Base-by-base conservation (phyloP, 2,797 vertebrate genomes). In the Tamandua tetradactyla region DNA sequence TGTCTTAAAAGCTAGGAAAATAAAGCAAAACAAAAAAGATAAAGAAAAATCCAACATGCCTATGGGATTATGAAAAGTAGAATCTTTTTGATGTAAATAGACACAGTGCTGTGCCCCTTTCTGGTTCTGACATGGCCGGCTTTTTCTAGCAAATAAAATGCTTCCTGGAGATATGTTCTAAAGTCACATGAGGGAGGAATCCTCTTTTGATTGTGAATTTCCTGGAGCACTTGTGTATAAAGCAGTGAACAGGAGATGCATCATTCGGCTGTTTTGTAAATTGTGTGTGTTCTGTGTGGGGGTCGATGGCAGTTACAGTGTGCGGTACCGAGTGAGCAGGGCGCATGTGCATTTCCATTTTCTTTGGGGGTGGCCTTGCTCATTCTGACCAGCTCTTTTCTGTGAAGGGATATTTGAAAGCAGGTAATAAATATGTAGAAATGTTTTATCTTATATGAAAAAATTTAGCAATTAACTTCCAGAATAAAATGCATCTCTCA, bases 21-120 rank as follows among this genome's bases (percentile, higher is more conserved):
- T 35, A 64, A 49, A 23, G 57, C 3, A 27, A 23, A 76, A 15
- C 9, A 12, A 6, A 32, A 25, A 55, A 11, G 44, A 59, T n/a
- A 11, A 11, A 44, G 17, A 10, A 7, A 13, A 25, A 8, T 30
- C 68, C 37, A 20, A n/a, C 20, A 7, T 44, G 55, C 37, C 37
- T 15, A 2, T 1, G 32, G 18, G 35, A 30, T 37, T 0, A 10
- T 64, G 62, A 17, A 64, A n/a, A 2, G 27, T 11, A 0, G 82
- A 8, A 15, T 6, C 59, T 5, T 30, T 66, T 2, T 14, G 47
- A 18, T 0, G 3, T 7, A 0, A 6, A 4, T 2, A 1, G 0
- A 0, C 15, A 0, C 2, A 1, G 1, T 2, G 1, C 37, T 14
- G 7, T 9, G 7, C 25, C 13, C 18, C 18, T 35, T 61, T 14